Percentiles rank a stretch among this genome's conserved stretches.
phyloP scores from a whole-genome alignment of 2,888 invertebrate genomes.

The Mystacides longicornis region DNA sequence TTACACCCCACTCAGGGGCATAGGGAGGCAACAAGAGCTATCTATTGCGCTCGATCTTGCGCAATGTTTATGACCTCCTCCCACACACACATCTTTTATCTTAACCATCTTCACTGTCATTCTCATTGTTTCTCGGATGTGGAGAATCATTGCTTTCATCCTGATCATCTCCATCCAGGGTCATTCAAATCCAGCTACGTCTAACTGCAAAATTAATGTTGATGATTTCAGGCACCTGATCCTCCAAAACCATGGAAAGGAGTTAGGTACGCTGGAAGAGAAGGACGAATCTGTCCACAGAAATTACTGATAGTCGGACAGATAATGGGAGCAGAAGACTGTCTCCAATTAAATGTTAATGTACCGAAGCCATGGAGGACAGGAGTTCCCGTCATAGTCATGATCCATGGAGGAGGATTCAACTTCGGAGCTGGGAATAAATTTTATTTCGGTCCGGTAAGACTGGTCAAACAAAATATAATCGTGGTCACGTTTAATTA shows the following conservation, averaged over 20 bases:
- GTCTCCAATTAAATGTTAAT: slow-evolving; percentile 62
- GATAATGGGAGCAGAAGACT: slow-evolving; percentile 54
- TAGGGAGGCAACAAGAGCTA: too few relatives aligned
- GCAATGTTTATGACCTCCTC: too few relatives aligned
- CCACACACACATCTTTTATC: too few relatives aligned
- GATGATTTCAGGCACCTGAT: slow-evolving; percentile 50
- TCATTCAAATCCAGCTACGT: too few relatives aligned
- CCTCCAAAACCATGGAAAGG: slow-evolving; percentile 52
- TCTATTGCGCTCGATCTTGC: too few relatives aligned
- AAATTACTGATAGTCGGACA: slow-evolving; percentile 27
- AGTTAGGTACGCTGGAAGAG: slow-evolving; percentile 52
- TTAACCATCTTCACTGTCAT: too few relatives aligned
- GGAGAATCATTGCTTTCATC: too few relatives aligned
- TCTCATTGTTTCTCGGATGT: too few relatives aligned
- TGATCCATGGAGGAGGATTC: slow-evolving; percentile 43
- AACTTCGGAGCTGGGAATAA: slow-evolving; percentile 40
- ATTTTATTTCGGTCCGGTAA: slow-evolving; percentile 39
- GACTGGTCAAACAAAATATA: slow-evolving; percentile 38
- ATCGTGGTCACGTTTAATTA: slow-evolving; percentile 42
- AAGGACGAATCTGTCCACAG: slow-evolving; percentile 55
- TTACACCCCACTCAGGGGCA: too few relatives aligned
- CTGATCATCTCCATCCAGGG: too few relatives aligned
- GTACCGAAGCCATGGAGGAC: slow-evolving; percentile 47
- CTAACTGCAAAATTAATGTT: too few relatives aligned
- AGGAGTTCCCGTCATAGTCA: slow-evolving; percentile 40